Conservation (phyloP, 2,797 vertebrate species). For the Megaceryle alcyon region DNA sequence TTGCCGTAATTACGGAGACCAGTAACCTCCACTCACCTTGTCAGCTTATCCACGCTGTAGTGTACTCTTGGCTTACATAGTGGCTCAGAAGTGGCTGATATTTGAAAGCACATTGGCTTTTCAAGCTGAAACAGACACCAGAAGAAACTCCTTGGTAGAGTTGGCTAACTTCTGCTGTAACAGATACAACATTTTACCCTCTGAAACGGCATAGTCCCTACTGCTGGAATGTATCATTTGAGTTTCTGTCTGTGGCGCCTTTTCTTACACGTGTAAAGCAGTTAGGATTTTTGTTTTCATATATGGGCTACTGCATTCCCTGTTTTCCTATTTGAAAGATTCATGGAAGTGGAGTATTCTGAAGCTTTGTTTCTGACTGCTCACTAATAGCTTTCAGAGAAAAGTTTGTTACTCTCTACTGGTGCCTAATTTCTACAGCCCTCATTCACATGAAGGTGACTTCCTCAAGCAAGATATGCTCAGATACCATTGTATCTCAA, state of each 20-base stretch:
- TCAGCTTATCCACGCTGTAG: background rate
- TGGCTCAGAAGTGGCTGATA: background rate
- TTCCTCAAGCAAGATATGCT: background rate
- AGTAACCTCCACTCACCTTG: background rate
- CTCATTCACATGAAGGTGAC: background rate
- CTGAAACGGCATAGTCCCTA: background rate
- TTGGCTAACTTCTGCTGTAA: background rate
- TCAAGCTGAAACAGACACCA: background rate
- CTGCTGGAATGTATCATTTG: background rate
- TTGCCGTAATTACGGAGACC: background rate
- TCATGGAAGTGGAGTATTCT: background rate
- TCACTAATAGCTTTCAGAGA: background rate
- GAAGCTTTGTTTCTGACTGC: background rate
- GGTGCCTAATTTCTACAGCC: background rate
- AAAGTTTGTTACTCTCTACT: background rate
- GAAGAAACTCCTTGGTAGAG: background rate
- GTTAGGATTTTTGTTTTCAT: background rate
- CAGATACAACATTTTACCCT: background rate
- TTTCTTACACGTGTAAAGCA: background rate
- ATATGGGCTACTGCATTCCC: background rate
- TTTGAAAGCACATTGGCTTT: background rate
- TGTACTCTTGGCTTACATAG: background rate
- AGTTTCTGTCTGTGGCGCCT: fast-evolving
- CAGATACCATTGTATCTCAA: background rate
- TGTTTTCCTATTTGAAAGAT: background rate